phyloP scores from a whole-genome alignment of 2,113 vertebrate genomes.

The Chloebia gouldiae region DNA sequence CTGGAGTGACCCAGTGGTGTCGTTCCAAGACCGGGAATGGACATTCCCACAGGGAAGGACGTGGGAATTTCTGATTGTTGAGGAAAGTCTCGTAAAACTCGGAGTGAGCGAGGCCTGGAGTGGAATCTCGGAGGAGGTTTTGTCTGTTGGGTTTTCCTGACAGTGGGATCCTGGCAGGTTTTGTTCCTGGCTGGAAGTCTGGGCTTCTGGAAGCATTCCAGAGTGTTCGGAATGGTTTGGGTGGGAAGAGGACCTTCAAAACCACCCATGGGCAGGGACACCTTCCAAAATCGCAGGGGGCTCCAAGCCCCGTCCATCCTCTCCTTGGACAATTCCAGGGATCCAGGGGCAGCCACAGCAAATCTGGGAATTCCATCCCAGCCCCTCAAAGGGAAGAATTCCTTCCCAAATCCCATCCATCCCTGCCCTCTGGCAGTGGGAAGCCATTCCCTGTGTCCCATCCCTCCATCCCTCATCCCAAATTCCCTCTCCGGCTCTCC shows the following conservation, averaged over 20 bases:
- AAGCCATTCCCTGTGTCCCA: not conserved
- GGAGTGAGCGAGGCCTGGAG: not conserved
- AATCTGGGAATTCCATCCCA: not conserved
- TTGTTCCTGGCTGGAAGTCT: not conserved
- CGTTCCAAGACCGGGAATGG: not conserved
- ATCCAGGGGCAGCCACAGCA: not conserved
- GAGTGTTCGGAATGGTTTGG: not conserved
- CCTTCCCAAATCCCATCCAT: not conserved
- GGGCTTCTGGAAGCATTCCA: not conserved
- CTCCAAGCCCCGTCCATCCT: fast-evolving
- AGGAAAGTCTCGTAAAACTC: not conserved
- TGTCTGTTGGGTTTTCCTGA: not conserved
- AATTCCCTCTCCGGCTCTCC: not conserved
- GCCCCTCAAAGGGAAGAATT: fast-evolving
- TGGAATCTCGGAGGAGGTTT: not conserved
- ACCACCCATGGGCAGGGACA: not conserved
- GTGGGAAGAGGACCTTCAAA: not conserved
- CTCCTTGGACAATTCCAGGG: not conserved
- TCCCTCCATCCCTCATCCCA: not conserved
- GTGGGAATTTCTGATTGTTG: not conserved
- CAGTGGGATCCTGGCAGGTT: not conserved
- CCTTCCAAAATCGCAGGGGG: fast-evolving
- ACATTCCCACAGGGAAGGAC: not conserved
- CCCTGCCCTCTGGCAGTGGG: not conserved
- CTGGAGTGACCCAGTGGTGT: not conserved